phyloP scores from a whole-genome alignment of 2,888 invertebrate species.

The Oasisia sp. region DNA sequence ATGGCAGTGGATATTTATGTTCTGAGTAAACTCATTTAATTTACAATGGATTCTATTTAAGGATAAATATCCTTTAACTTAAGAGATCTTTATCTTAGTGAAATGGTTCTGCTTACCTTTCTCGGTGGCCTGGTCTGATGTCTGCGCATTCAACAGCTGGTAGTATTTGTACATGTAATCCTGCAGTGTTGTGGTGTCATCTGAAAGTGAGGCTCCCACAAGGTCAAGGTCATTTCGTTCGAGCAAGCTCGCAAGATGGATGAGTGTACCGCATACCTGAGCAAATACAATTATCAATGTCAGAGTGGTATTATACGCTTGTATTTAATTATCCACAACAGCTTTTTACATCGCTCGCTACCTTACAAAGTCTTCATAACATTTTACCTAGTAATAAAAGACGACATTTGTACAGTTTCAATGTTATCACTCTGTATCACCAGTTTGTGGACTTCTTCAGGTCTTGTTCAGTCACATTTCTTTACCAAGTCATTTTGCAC shows the following conservation, averaged over 20 bases:
- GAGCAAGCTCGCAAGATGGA: neutral
- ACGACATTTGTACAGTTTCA: too few relatives aligned
- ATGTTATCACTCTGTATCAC: too few relatives aligned
- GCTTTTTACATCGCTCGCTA: neutral
- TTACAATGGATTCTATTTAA: too few relatives aligned
- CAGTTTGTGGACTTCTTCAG: too few relatives aligned
- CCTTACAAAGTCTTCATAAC: neutral
- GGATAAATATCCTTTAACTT: too few relatives aligned
- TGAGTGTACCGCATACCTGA: neutral
- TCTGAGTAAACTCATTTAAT: too few relatives aligned
- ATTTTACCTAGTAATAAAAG: too few relatives aligned
- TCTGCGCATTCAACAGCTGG: neutral
- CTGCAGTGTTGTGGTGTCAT: neutral
- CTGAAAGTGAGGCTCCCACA: conserved; percentile 9
- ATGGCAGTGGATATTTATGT: too few relatives aligned
- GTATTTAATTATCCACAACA: neutral
- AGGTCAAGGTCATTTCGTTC: neutral
- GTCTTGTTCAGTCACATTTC: too few relatives aligned
- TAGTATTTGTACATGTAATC: neutral
- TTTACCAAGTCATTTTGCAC: too few relatives aligned
- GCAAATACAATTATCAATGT: neutral
- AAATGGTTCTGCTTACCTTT: neutral
- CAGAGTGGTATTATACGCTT: neutral
- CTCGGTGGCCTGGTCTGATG: neutral
- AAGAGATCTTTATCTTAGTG: too few relatives aligned